Evolutionary conservation across 2,797 vertebrate genomes (phyloP).

Genomic region (Spinus pinus): DNA sequence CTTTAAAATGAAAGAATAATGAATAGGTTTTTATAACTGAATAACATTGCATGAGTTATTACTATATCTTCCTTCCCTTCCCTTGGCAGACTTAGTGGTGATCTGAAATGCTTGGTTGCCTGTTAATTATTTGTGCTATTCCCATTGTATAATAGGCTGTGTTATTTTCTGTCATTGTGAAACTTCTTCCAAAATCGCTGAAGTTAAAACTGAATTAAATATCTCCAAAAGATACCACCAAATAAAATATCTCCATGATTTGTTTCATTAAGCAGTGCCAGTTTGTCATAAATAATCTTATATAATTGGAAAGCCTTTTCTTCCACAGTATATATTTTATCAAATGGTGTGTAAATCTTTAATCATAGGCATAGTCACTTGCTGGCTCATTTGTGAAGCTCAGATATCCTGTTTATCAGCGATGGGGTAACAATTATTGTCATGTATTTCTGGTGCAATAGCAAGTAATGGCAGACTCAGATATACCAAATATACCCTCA

Average conservation of each 20-base stretch:
- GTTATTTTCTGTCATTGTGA: constrained; percentile 25
- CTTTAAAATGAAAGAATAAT: constrained; percentile 9
- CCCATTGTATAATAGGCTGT: constrained; percentile 1
- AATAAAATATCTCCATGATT: constrained; percentile 20
- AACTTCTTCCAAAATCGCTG: constrained; percentile 28
- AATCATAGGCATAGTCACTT: background rate
- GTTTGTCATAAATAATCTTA: background rate
- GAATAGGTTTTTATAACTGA: constrained; percentile 24
- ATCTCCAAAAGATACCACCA: background rate
- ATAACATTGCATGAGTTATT: background rate
- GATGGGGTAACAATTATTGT: background rate
- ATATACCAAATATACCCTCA: background rate
- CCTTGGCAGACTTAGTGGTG: constrained; percentile 4
- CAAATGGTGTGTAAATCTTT: constrained; percentile 9
- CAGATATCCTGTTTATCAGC: background rate
- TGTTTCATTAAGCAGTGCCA: background rate
- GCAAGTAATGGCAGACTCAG: background rate
- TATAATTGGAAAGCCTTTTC: background rate
- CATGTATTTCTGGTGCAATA: background rate
- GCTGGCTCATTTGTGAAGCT: background rate
- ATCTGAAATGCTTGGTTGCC: constrained; percentile 40
- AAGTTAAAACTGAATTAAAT: constrained; percentile 2
- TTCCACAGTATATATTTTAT: background rate
- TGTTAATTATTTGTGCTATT: constrained; percentile 55
- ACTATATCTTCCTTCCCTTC: background rate